A percentile compares a stretch with the other conserved stretches of the same genome.
Evolutionary conservation across 2,797 vertebrate genomes (phyloP).

Genomic region (Melanotaenia nigrans): DNA sequence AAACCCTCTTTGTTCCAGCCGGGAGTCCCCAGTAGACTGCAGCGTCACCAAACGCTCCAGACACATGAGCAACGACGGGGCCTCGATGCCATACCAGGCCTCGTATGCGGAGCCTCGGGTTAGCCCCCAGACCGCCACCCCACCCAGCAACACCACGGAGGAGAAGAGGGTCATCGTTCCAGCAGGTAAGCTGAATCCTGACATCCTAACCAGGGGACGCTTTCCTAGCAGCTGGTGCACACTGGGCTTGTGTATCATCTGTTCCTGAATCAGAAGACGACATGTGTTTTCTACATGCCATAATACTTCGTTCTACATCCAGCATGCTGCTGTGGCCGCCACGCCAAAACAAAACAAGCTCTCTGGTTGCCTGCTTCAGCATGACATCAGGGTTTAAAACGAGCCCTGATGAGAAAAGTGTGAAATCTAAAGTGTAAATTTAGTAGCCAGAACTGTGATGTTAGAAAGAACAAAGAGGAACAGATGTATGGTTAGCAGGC

Average conservation of each 20-base stretch:
- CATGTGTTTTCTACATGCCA: background rate
- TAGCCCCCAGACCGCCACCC: constrained; percentile 78
- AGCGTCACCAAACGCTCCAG: constrained; percentile 82
- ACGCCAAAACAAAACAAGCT: background rate
- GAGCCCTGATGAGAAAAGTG: background rate
- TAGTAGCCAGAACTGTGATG: background rate
- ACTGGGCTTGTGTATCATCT: constrained; percentile 24
- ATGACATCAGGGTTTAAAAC: constrained; percentile 2
- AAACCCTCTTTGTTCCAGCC: constrained; percentile 47
- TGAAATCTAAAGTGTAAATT: constrained; percentile 13
- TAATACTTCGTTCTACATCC: background rate
- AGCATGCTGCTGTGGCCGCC: background rate
- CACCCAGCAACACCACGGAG: constrained; percentile 78
- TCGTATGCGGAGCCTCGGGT: constrained; percentile 80
- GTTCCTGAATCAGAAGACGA: constrained; percentile 19
- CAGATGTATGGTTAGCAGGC: background rate
- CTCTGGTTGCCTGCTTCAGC: background rate
- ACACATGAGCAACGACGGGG: constrained; percentile 81
- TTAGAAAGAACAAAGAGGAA: constrained; percentile 2
- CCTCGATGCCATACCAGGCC: constrained; percentile 77
- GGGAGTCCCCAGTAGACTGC: constrained; percentile 85
- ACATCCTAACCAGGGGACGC: constrained; percentile 17
- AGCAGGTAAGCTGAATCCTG: constrained; percentile 71
- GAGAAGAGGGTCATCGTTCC: constrained; percentile 91
- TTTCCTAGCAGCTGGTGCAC: constrained; percentile 30